Evolutionary conservation across 2,797 vertebrate genomes (phyloP).

Genomic region (Pseudochirops cupreus): DNA sequence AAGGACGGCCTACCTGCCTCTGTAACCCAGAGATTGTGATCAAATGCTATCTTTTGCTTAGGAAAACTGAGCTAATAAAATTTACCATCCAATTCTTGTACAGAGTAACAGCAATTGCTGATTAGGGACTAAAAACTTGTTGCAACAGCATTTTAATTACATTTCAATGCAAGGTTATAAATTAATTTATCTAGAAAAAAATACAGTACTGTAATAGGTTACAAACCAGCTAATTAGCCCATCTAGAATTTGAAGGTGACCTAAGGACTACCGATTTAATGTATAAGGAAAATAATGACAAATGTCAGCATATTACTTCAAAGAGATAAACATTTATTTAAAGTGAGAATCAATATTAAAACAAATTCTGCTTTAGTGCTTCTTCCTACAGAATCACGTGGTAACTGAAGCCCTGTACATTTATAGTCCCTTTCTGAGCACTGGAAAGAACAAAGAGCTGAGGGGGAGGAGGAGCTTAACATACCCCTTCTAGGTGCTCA

Average conservation of each 20-base stretch:
- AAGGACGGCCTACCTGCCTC: slow-evolving; percentile 27
- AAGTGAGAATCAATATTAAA: slow-evolving; percentile 69
- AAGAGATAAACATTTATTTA: slow-evolving; percentile 68
- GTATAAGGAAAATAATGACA: slow-evolving; percentile 69
- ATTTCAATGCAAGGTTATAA: slow-evolving; percentile 72
- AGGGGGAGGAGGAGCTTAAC: slow-evolving; percentile 17
- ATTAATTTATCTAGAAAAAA: slow-evolving; percentile 72
- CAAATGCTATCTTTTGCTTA: slow-evolving; percentile 49
- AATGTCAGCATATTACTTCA: slow-evolving; percentile 66
- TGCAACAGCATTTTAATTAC: slow-evolving; percentile 72
- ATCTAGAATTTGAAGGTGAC: slow-evolving; percentile 63
- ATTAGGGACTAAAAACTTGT: slow-evolving; percentile 59
- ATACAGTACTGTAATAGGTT: slow-evolving; percentile 60
- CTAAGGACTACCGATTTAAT: slow-evolving; percentile 65
- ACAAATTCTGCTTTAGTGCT: slow-evolving; percentile 47
- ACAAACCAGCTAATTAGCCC: slow-evolving; percentile 70
- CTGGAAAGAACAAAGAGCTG: slow-evolving; percentile 56
- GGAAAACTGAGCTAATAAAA: slow-evolving; percentile 69
- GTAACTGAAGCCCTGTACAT: slow-evolving; percentile 22
- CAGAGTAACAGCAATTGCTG: slow-evolving; percentile 67
- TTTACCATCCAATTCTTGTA: slow-evolving; percentile 62
- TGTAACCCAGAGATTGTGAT: slow-evolving; percentile 55
- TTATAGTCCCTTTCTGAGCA: slow-evolving; percentile 49
- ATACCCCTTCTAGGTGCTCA: slow-evolving; percentile 34
- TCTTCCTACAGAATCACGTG: slow-evolving; percentile 53